Evolutionary conservation across 2,888 invertebrate genomes (phyloP), one percentile per base, ranked within the genome.

Genomic region (Nephrotoma appendiculata): DNA sequence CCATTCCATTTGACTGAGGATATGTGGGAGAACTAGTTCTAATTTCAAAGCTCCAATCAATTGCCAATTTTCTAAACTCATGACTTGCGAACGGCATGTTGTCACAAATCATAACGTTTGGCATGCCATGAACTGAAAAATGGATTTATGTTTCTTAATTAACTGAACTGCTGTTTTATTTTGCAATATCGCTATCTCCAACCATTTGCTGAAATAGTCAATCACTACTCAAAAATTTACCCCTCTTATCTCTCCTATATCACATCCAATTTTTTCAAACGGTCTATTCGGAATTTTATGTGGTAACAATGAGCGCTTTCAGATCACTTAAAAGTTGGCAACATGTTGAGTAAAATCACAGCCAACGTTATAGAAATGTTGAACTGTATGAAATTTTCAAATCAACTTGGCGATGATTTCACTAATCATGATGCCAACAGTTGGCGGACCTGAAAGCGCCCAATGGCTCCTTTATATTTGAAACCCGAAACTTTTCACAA

Each of bases 141-240:
- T n/a, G n/a, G n/a, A n/a, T n/a, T n/a, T n/a, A n/a, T n/a, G n/a
- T 44, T 86, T 86, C n/a, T 7, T 43, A 44, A 88, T 87, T 7
- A 88, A 48, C 48, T 84, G 48, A 19, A 31, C 86, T 43, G 86
- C 45, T 41, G 86, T 87, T 19, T 87, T 86, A 15, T 85, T 86
- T 12, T 45, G 9, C 1, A 88, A 57, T 0, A 9, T 44, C 12
- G 57, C 85, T n/a, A 88, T 84, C 45, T 88, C 88, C 12, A 88
- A 42, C 45, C 41, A 88, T 87, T 88, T 87, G 4, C 87, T 87
- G 57, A 84, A 88, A 43, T 87, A 87, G 71, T 88, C 88, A 5
- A 86, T 86, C 9, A 87, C 86, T 11, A 88, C 83, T 48, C 88
- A 41, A 86, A 86, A 88, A 9, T 88, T n/a, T 86, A 87, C 83